These are phyloP conservation scores for Odontomyia ornata DNA, from an alignment of 2,888 invertebrate genomes.

Conservation along the genomic window DNA sequence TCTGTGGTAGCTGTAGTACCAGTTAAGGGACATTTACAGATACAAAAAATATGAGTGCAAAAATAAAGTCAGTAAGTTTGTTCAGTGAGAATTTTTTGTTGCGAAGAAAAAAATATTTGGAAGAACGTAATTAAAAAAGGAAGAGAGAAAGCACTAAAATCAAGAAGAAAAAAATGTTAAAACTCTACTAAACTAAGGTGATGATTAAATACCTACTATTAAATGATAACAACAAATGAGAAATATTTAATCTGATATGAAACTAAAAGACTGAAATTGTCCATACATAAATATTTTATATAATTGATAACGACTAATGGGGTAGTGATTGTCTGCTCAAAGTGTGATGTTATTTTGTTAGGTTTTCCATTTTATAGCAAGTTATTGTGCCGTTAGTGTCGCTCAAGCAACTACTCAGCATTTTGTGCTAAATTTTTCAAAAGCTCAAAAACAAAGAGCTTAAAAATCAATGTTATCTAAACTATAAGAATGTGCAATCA, in stretches of 20 bases:
- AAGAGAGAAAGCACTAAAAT: neutral
- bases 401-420: neutral
- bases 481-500: no score
- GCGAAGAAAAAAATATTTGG: neutral
- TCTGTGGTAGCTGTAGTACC: neutral
- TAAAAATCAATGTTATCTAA: no score
- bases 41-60: constrained; percentile 3
- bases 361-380: constrained; percentile 27
- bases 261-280: constrained; percentile 48
- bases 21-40: neutral
- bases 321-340: constrained; percentile 39
- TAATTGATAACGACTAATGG: constrained; percentile 39
- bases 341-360: constrained; percentile 37
- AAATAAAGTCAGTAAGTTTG: constrained; percentile 2
- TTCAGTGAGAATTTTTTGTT: neutral
- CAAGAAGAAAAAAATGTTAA: neutral
- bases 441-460: no score
- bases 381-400: neutral
- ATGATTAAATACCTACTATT: neutral
- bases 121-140: neutral
- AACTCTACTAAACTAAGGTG: neutral
- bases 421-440: neutral
- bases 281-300: constrained; percentile 43
- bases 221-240: neutral
- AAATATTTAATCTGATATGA: constrained; percentile 37